Evolutionary conservation across 2,797 vertebrate species (phyloP), one percentile per base, ranked within the genome.

Genomic region (Catostomus latipinnis): DNA sequence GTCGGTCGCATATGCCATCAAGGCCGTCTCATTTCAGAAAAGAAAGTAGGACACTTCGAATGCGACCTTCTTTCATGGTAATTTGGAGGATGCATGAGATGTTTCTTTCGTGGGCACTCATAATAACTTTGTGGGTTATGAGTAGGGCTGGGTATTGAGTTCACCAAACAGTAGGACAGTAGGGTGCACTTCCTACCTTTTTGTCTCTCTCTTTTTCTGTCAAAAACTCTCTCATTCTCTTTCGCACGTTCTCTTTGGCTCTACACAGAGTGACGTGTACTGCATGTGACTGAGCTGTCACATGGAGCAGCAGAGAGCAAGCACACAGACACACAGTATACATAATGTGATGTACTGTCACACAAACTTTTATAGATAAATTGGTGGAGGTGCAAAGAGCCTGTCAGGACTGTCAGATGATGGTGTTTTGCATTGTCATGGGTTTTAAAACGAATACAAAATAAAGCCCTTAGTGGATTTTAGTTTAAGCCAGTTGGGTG

Each of bases 201-300:
- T 67, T 75, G 61, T 66, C 74, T 66, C 52, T 14, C 11, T 77
- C 62, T 67, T 71, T 61, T 50, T 69, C 34, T 75, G 11, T 69
- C 70, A 56, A 5, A 78, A 62, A 22, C 14, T 13, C 14, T 46
- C 13, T 74, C 14, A 52, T 13, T 58, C 14, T 68, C 66, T 72
- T 48, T 70, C 58, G 12, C 62, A 43, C 52, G 4, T 70, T 73
- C 71, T 34, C 46, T 52, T 14, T n/a, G 9, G 68, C 34, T 4
- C 34, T 34, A 34, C 34, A 34, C 34, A 65, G 54, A 70, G 60
- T 72, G 34, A 72, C 8, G 34, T 69, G 69, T 65, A 45, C 12
- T 18, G 50, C 83, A 81, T 76, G 84, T 85, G 83, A 85, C 68
- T 67, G n/a, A 22, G 57, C 22, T 50, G 70, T 83, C 81, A 84